These are phyloP conservation scores for Globia sparganii DNA, from an alignment of 2,888 invertebrate genomes.

Conservation along the genomic window DNA sequence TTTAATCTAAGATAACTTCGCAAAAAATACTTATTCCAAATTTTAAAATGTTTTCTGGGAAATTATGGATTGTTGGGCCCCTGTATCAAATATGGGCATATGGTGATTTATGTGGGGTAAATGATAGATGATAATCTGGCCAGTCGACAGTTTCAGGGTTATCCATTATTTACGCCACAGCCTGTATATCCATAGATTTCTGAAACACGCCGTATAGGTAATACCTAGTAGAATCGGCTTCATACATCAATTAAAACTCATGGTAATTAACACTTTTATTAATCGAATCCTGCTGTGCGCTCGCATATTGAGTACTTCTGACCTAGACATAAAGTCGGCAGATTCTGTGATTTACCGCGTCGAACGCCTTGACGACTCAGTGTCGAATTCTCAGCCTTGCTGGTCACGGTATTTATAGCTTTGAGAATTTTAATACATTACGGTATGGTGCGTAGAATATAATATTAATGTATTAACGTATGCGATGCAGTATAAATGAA, in stretches of 20 bases:
- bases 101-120: no score
- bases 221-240: not conserved
- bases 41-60: no score
- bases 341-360: constrained; percentile 30
- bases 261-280: constrained; percentile 6
- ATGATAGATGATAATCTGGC: no score
- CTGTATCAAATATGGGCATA: no score
- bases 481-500: not conserved
- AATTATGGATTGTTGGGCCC: no score
- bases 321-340: constrained; percentile 25
- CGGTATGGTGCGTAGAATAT: constrained; percentile 23
- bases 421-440: constrained; percentile 30
- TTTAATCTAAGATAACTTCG: no score
- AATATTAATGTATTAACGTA: constrained; percentile 5
- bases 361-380: constrained; percentile 27
- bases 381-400: constrained; percentile 28
- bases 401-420: constrained; percentile 24
- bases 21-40: no score
- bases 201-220: not conserved
- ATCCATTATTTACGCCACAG: no score
- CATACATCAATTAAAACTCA: not conserved
- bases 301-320: constrained; percentile 15
- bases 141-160: no score
- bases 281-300: constrained; percentile 11
- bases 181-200: not conserved